Percentiles rank a stretch among this genome's conserved stretches.
Conservation (phyloP, 1,140 invertebrate genomes). For the Condylostylus longicornis region DNA sequence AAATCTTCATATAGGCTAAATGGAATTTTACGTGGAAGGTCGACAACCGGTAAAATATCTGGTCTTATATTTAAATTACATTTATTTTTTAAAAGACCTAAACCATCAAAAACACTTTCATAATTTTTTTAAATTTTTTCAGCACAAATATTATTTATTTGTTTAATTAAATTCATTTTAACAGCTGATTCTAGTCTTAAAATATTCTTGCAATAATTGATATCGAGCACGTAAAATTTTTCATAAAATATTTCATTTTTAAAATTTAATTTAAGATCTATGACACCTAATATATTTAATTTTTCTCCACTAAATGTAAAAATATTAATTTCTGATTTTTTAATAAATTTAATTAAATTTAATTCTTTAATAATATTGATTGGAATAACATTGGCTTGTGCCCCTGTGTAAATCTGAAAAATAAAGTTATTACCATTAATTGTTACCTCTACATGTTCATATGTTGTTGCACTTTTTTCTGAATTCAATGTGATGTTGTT, state of each 20-base stretch:
- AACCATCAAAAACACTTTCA: conserved; percentile 3
- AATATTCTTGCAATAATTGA: conserved; percentile 7
- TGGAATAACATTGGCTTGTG: conserved; percentile 11
- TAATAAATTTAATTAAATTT: conserved; percentile 5
- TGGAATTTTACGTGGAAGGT: conserved; percentile 23
- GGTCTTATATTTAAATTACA: conserved; percentile 8
- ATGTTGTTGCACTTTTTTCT: background rate
- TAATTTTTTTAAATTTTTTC: conserved; percentile 2
- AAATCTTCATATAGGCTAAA: conserved; percentile 20
- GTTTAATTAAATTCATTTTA: conserved; percentile 2
- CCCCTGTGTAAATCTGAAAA: conserved; percentile 13
- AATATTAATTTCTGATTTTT: conserved; percentile 1
- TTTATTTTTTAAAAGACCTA: conserved; percentile 8
- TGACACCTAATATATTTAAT: conserved; percentile 5
- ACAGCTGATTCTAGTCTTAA: conserved; percentile 2
- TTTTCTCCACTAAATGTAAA: conserved; percentile 8
- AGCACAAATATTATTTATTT: conserved; percentile 1
- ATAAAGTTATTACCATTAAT: conserved; percentile 9
- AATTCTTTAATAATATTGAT: conserved; percentile 6
- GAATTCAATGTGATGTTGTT: conserved; percentile 5
- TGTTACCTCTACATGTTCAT: conserved; percentile 9
- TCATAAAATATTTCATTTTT: conserved; percentile 4
- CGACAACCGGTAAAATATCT: conserved; percentile 15
- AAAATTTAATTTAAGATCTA: conserved; percentile 1
- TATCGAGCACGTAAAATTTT: conserved; percentile 8